These are phyloP conservation scores for Papilio helenus DNA, from an alignment of 1,140 invertebrate species.

Conservation along the genomic window DNA sequence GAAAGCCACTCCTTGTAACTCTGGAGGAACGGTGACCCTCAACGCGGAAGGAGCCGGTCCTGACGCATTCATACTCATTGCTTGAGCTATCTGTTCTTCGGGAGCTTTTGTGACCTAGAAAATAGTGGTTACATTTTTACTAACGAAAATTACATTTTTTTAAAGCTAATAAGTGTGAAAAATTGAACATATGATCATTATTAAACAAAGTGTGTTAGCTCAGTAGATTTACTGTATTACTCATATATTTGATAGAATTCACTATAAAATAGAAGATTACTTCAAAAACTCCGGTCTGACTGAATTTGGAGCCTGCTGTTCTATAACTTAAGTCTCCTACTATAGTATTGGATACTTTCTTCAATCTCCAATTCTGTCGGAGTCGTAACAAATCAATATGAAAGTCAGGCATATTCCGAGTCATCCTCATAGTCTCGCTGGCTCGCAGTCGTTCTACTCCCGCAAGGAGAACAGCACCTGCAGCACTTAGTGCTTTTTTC, in stretches of 20 bases:
- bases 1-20: slow-evolving; percentile 97
- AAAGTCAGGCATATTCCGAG: slow-evolving; percentile 92
- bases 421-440: slow-evolving; percentile 89
- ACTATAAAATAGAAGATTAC: slow-evolving; percentile 64
- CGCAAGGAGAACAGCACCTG: slow-evolving; percentile 90
- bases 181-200: too few species aligned
- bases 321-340: slow-evolving; percentile 98
- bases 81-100: slow-evolving; percentile 87
- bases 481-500: slow-evolving; percentile 94
- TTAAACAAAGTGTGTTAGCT: too few species aligned
- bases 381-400: slow-evolving; percentile 95
- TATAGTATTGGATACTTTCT: slow-evolving; percentile 97
- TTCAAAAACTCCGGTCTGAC: slow-evolving; percentile 97
- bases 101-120: slow-evolving; percentile 92
- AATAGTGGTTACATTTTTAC: slow-evolving; percentile 5
- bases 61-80: slow-evolving; percentile 81
- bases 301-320: slow-evolving; percentile 96
- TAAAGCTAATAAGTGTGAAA: not conserved
- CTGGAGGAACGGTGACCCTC: slow-evolving; percentile 95
- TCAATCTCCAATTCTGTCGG: slow-evolving; percentile 96
- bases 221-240: too few species aligned
- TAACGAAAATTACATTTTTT: slow-evolving; percentile 5
- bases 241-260: too few species aligned
- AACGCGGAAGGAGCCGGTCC: slow-evolving; percentile 88
- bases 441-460: slow-evolving; percentile 94